Percentiles rank a stretch among this genome's conserved stretches.
Evolutionary conservation across 2,888 invertebrate genomes (phyloP).

Genomic region (Sarcophaga caerulescens): DNA sequence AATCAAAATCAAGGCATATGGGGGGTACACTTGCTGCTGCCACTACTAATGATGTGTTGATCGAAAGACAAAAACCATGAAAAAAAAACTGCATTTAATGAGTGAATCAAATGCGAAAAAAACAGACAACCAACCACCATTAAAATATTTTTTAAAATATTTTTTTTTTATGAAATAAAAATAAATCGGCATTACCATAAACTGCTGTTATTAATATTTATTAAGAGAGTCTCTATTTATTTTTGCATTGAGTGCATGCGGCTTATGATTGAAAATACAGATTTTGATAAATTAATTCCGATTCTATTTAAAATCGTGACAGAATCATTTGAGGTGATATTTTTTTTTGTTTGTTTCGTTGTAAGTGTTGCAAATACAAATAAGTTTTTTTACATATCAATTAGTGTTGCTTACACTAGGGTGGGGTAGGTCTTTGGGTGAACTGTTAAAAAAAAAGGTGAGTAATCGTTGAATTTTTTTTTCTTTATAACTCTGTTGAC

Average conservation of each 20-base stretch:
- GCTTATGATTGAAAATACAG: neutral
- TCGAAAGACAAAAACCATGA: neutral
- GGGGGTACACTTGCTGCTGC: no score
- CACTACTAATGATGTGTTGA: neutral
- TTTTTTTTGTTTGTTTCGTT: neutral
- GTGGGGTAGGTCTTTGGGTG: neutral
- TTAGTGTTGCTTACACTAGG: slow-evolving; percentile 3
- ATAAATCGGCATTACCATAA: slow-evolving; percentile 47
- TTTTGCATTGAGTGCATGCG: neutral
- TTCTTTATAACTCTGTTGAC: no score
- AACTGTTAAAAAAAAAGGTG: neutral
- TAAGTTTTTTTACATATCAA: slow-evolving; percentile 29
- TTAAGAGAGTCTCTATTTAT: neutral
- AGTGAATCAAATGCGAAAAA: slow-evolving; percentile 30
- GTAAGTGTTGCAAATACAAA: neutral
- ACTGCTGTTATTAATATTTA: slow-evolving; percentile 40
- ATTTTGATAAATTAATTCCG: slow-evolving; percentile 11
- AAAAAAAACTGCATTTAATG: slow-evolving; percentile 11
- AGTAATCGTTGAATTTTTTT: no score
- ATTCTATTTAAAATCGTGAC: slow-evolving; percentile 42
- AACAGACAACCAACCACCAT: neutral
- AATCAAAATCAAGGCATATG: neutral
- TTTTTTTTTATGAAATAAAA: slow-evolving; percentile 2
- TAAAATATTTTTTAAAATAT: slow-evolving; percentile 9
- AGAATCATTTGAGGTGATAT: neutral